These are phyloP conservation scores for Calycopis cecrops DNA, from an alignment of 1,140 invertebrate species.

Conservation along the genomic window DNA sequence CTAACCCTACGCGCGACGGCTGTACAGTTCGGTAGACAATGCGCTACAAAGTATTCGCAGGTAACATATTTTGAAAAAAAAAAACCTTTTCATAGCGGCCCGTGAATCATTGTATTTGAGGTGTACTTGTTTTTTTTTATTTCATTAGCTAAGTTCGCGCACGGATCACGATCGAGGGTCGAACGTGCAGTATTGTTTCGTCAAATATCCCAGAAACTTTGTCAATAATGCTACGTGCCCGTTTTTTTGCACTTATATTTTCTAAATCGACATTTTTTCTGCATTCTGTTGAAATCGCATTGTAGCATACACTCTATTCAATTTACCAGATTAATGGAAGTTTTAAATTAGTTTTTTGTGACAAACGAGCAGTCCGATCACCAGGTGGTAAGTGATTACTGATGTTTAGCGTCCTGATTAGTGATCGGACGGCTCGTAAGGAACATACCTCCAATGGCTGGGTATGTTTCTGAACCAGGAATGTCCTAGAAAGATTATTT, in stretches of 20 bases:
- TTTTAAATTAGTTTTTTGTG: constrained; percentile 5
- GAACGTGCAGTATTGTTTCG: constrained; percentile 67
- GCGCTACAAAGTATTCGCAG: constrained; percentile 55
- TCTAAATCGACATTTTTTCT: constrained; percentile 19
- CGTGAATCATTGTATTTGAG: constrained; percentile 20
- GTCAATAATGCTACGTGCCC: constrained; percentile 61
- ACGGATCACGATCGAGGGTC: constrained; percentile 64
- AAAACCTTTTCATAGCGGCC: constrained; percentile 4
- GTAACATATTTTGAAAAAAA: constrained; percentile 28
- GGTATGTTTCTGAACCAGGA: too few relatives aligned
- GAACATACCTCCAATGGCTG: too few relatives aligned
- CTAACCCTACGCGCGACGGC: constrained; percentile 60
- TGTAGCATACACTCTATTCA: background rate
- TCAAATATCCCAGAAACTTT: constrained; percentile 66
- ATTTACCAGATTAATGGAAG: constrained; percentile 4
- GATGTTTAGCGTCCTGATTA: too few relatives aligned
- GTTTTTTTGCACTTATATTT: constrained; percentile 40
- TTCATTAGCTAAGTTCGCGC: constrained; percentile 73
- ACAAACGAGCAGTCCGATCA: background rate
- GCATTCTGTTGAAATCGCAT: constrained; percentile 9
- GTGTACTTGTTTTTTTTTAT: constrained; percentile 66
- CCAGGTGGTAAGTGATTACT: too few relatives aligned
- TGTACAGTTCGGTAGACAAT: constrained; percentile 60
- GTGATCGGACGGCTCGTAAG: too few relatives aligned
- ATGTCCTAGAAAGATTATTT: too few relatives aligned